Base-by-base conservation (phyloP, 2,113 vertebrate species). In the Macheiramphus alcinus region DNA sequence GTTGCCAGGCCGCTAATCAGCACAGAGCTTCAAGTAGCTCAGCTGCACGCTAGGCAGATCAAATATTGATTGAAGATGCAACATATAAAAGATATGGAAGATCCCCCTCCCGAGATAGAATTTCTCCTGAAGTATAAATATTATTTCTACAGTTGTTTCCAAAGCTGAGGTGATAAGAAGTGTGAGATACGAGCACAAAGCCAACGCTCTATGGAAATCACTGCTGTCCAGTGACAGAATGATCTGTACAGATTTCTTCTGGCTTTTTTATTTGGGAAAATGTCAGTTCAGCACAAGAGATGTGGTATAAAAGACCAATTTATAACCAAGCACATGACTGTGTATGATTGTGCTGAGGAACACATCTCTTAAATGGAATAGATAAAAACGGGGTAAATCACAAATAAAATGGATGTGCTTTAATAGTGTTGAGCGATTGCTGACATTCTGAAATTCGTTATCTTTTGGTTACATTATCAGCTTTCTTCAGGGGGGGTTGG, bases 351-450 rank as follows among this genome's bases (percentile, higher is more conserved):
- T 78, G 65, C 68, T 80, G 67, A 88, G 50, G 31, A 52, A 27
- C 34, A 47, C 11, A n/a, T 85, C 68, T 72, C 29, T 90, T 53
- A 82, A 68, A 62, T 62, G n/a, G 20, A 72, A 31, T 53, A 92
- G 58, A 42, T 73, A 52, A 90, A 86, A 91, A 18, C 14, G 22
- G 45, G 4, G 18, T 89, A 82, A 90, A 79, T 87, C 65, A 42
- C 8, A 58, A 56, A 65, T 58, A 56, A 81, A 79, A 79, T 66
- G 1, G 59, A 29, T 68, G 18, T 45, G 6, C 27, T 93, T 38
- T 91, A 58, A 42, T 79, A 61, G 31, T 31, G 19, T 52, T 67
- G 66, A 79, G 34, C 0, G 0, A 27, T 84, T 0, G 0, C 45
- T 80, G 48, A 83, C 38, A 25, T 79, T 93, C 55, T 58, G 52